Conservation (phyloP, 2,113 vertebrate species). For the Pipa parva region DNA sequence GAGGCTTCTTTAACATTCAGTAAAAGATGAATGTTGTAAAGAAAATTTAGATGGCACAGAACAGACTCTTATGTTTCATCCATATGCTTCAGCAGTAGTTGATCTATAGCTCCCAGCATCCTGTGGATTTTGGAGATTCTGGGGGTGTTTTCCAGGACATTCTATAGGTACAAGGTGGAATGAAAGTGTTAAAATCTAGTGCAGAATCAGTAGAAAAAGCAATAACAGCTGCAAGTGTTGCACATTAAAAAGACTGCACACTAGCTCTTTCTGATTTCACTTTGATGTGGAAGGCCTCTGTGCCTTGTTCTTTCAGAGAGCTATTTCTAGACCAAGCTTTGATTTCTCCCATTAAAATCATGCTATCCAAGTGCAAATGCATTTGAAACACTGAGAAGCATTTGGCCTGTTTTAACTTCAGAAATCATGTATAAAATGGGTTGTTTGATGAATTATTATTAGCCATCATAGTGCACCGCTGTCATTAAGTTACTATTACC, state of each 20-base stretch:
- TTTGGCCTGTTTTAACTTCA: no score
- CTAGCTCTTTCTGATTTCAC: neutral
- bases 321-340: neutral
- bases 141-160: neutral
- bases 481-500: no score
- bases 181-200: neutral
- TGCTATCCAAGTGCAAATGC: neutral
- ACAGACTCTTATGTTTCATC: no score
- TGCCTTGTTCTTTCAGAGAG: neutral
- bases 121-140: neutral
- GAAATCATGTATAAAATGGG: neutral
- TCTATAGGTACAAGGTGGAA: neutral
- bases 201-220: no score
- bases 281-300: neutral
- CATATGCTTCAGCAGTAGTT: neutral
- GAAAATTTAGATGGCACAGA: no score
- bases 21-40: no score
- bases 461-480: no score
- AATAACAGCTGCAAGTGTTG: no score
- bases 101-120: neutral
- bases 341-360: neutral
- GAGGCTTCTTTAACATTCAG: no score
- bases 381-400: conserved; percentile 3
- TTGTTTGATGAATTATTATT: no score
- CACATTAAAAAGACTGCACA: neutral